Evolutionary conservation across 2,113 vertebrate genomes (phyloP).

Genomic region (Puffinus mauretanicus): DNA sequence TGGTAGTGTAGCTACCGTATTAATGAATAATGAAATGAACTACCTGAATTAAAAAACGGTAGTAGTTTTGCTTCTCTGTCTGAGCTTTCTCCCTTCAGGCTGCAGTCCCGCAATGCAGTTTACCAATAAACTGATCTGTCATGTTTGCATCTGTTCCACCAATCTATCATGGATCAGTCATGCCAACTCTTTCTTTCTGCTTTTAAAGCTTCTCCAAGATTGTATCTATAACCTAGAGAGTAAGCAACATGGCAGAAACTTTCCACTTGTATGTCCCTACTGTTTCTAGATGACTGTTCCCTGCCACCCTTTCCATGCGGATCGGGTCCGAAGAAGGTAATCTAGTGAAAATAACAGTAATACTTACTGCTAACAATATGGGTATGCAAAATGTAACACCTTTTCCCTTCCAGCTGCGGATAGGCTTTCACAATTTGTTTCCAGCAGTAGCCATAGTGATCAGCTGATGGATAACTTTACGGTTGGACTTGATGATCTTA

Average conservation of each 20-base stretch:
- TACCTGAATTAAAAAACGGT: neutral
- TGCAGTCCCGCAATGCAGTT: neutral
- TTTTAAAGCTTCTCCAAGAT: neutral
- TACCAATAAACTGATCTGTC: neutral
- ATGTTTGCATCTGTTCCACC: neutral
- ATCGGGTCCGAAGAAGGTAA: neutral
- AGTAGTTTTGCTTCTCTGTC: neutral
- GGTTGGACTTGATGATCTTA: rapidly evolving
- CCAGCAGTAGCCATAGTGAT: neutral
- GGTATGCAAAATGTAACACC: neutral
- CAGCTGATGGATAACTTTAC: neutral
- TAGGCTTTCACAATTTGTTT: neutral
- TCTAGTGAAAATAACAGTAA: neutral
- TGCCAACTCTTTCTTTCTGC: neutral
- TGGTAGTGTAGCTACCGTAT: neutral
- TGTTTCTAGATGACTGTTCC: neutral
- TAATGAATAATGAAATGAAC: neutral
- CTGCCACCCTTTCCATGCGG: neutral
- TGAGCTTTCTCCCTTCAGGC: neutral
- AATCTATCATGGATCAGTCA: neutral
- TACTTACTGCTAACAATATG: neutral
- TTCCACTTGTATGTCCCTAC: neutral
- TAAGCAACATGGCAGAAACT: neutral
- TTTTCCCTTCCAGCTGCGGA: neutral
- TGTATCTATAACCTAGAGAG: neutral